Percentiles rank a stretch among this genome's conserved stretches.
Conservation (phyloP, 2,888 invertebrate species). For the Dyspetes luteomarginatus region DNA sequence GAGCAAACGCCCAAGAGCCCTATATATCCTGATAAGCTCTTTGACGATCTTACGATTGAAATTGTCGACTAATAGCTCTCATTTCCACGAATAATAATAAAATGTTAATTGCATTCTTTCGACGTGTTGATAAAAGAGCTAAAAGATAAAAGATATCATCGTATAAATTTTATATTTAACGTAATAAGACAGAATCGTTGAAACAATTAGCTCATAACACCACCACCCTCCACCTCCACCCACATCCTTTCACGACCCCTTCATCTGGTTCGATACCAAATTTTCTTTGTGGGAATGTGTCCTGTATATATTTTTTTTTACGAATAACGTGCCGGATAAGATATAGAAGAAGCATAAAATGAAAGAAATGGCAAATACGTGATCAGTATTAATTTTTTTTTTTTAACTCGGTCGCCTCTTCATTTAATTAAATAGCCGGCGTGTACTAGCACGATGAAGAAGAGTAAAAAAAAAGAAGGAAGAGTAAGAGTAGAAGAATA, state of each 20-base stretch:
- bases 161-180: not conserved
- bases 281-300: not conserved
- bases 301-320: not conserved
- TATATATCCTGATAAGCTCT: too few species aligned
- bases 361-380: not conserved
- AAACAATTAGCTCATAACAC: too few species aligned
- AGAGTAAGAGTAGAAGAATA: not conserved
- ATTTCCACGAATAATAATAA: slow-evolving; percentile 16
- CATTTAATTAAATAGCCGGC: slow-evolving; percentile 45
- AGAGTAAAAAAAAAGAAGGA: slow-evolving; percentile 7
- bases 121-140: not conserved
- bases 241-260: too few species aligned
- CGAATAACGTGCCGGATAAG: not conserved
- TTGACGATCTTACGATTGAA: not conserved
- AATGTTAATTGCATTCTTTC: not conserved
- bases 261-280: not conserved
- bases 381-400: not conserved
- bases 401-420: slow-evolving; percentile 17
- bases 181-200: not conserved
- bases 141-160: not conserved
- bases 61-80: slow-evolving; percentile 1
- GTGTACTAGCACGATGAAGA: slow-evolving; percentile 17
- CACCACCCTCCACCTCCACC: too few species aligned
- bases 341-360: slow-evolving; percentile 1
- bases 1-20: not conserved